Base-by-base conservation (phyloP, 2,113 vertebrate species). In the Malurus melanocephalus region DNA sequence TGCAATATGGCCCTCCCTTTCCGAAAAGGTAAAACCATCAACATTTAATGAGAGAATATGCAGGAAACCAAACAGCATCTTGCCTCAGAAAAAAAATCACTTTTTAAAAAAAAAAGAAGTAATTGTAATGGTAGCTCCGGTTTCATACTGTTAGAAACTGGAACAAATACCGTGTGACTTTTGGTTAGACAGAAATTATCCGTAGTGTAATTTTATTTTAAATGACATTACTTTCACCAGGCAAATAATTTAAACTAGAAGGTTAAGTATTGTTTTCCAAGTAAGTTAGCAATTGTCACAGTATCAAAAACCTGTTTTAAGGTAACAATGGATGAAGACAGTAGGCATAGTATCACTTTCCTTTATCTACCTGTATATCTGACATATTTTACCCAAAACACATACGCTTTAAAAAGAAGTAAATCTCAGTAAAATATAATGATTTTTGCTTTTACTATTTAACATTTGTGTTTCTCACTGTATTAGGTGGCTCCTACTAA, bases 151-250 rank as follows among this genome's bases (percentile, higher is more conserved):
- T 33, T 81, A 49, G 71, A 23, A 57, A 89, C 19, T 1, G 1
- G 5, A 62, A 51, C 3, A 30, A 56, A 61, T 38, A 43, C 3
- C 8, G 46, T 0, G 0, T 42, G 7, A 48, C 26, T 71, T 61
- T 48, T 73, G 17, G 26, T 52, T 22, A 60, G 38, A 80, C 76
- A 76, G 11, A 7, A 48, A 65, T 30, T 2, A 26, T 74, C 59
- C 53, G 64, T 45, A 43, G 8, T 17, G 5, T 48, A 23, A 78
- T 48, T 56, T 71, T 87, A 51, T 85, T 82, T 79, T 60, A 62
- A 59, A 87, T 65, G 16, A 23, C 4, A 23, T 45, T 1, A 27
- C 2, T 77, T 81, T 43, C 23, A 48, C 35, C 7, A n/a, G 11
- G 16, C 3, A 65, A 56, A 38, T 67, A 77, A 77, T 35, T 89